phyloP scores from a whole-genome alignment of 2,888 invertebrate species.

The Cabera pusaria region DNA sequence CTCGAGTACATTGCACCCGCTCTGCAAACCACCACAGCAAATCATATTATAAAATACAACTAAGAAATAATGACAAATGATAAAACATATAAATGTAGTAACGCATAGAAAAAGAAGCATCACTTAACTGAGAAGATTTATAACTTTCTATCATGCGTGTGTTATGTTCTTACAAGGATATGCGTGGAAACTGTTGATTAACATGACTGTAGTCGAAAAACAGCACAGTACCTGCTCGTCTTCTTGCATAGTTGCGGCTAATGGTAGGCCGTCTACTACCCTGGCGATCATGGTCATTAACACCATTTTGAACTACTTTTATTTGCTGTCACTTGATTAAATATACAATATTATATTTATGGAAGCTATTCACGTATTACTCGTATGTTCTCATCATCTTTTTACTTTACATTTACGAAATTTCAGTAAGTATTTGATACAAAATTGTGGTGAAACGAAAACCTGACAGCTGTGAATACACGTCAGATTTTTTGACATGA shows the following conservation, averaged over 20 bases:
- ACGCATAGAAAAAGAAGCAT: no score
- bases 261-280: constrained; percentile 96
- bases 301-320: constrained; percentile 88
- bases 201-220: constrained; percentile 9
- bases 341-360: constrained; percentile 28
- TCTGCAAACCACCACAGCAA: constrained; percentile 85
- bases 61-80: constrained; percentile 40
- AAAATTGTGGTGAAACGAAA: constrained; percentile 17
- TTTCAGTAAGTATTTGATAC: no score
- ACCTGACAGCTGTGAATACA: constrained; percentile 59
- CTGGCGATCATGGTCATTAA: constrained; percentile 99
- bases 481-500: constrained; percentile 58
- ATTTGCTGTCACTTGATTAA: constrained; percentile 44
- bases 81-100: constrained; percentile 36
- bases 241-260: constrained; percentile 98
- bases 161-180: constrained; percentile 3
- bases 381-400: constrained; percentile 73
- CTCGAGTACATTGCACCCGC: constrained; percentile 96
- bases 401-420: constrained; percentile 26
- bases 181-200: constrained; percentile 6
- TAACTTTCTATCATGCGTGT: constrained; percentile 10
- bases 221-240: constrained; percentile 93
- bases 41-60: constrained; percentile 52
- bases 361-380: constrained; percentile 33
- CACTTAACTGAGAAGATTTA: no score